Evolutionary conservation across 2,888 invertebrate genomes (phyloP).

Genomic region (Lobophora halterata): DNA sequence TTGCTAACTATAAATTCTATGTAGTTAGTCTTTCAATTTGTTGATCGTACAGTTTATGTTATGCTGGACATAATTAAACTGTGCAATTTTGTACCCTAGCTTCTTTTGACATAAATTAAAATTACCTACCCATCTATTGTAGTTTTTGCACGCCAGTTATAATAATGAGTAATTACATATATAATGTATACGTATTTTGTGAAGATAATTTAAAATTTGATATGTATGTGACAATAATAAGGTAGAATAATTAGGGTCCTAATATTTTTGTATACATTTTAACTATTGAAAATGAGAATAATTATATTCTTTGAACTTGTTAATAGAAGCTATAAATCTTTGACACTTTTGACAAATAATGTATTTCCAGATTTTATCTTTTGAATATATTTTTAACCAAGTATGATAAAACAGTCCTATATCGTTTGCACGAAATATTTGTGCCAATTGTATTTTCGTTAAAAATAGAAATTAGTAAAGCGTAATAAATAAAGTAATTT

Average conservation of each 20-base stretch:
- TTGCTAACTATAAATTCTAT: constrained; percentile 4
- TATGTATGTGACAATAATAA: constrained; percentile 14
- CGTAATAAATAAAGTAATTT: constrained; percentile 60
- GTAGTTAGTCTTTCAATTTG: constrained; percentile 8
- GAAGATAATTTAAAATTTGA: constrained; percentile 24
- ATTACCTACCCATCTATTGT: constrained; percentile 15
- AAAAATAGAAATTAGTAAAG: constrained; percentile 40
- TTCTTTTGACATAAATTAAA: constrained; percentile 24
- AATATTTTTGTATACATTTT: constrained; percentile 37
- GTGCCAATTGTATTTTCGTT: constrained; percentile 49
- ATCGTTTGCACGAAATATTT: constrained; percentile 44
- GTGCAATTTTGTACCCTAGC: constrained; percentile 30
- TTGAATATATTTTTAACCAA: constrained; percentile 3
- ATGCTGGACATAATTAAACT: constrained; percentile 63
- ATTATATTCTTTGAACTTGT: constrained; percentile 16
- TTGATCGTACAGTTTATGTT: constrained; percentile 49
- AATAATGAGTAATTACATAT: no score
- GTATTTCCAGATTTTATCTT: constrained; percentile 5
- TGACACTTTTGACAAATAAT: constrained; percentile 1
- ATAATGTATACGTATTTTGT: constrained; percentile 57
- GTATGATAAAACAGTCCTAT: no score
- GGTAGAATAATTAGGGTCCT: constrained; percentile 4
- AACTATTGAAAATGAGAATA: constrained; percentile 4
- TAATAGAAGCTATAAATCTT: constrained; percentile 1
- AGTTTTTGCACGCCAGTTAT: constrained; percentile 9